These are phyloP conservation scores for Malurus elegans DNA, from an alignment of 2,113 vertebrate genomes.

Conservation along the genomic window DNA sequence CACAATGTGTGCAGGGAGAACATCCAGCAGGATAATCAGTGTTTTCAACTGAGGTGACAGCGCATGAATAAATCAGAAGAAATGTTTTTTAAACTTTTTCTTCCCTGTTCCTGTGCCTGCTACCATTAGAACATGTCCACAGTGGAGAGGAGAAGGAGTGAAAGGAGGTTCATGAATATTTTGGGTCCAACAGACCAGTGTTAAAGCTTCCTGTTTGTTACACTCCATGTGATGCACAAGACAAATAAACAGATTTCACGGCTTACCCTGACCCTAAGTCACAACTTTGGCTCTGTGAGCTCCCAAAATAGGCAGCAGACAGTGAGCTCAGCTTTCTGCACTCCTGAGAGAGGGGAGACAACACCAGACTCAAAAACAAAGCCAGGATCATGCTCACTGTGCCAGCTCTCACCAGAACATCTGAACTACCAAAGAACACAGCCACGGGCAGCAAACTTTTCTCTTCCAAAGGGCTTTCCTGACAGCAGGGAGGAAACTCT, in stretches of 20 bases:
- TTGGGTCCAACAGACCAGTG: not conserved
- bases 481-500: not conserved
- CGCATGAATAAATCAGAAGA: not conserved
- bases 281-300: not conserved
- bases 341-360: not conserved
- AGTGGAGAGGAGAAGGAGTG: rapidly evolving
- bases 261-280: rapidly evolving
- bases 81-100: not conserved
- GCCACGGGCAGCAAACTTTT: not conserved
- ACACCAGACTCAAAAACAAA: not conserved
- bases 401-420: not conserved
- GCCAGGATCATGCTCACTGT: not conserved
- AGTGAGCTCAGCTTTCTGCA: not conserved
- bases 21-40: not conserved
- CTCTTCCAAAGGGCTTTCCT: not conserved
- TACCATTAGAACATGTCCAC: not conserved
- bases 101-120: not conserved
- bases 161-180: not conserved
- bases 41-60: not conserved
- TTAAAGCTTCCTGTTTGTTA: not conserved
- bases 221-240: not conserved
- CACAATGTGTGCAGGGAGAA: rapidly evolving
- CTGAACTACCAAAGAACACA: not conserved
- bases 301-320: rapidly evolving
- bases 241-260: not conserved